Base-by-base conservation (phyloP, 2,888 invertebrate genomes). In the Yponomeuta sedellus region DNA sequence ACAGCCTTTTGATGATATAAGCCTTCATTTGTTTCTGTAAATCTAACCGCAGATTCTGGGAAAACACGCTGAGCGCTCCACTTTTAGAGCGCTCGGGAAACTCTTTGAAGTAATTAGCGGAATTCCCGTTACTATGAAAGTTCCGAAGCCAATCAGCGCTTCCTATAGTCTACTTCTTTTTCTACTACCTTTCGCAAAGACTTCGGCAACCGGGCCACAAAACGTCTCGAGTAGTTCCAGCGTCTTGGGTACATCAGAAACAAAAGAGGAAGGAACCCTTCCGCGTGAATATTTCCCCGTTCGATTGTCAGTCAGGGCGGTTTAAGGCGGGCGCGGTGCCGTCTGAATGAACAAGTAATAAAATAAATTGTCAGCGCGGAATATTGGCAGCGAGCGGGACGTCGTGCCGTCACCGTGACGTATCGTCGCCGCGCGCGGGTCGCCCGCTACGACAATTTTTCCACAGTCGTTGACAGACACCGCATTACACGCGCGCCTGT, bases 401-500 rank as follows among this genome's bases (percentile, higher is more conserved):
- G 61, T 52, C 63, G 68, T 66, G 44, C 12, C 44, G 44, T 52
- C 44, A 16, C 25, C 67, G 72, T 76, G 75, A 76, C 70, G 72
- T 74, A 76, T 81, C 72, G 79, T 69, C 71, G 67, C 66, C 69
- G 73, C 71, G 71, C 73, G 70, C 69, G 72, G 80, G 76, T 79
- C 75, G 72, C 70, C 70, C 65, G 72, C 71, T 71, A 69, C 64
- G 70, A 70, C 76, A 72, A 77, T 81, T 77, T 74, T 72, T 77
- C 74, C 52, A 25, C 40, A 58, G 44, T 52, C 16, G 44, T 52
- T 52, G 44, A 52, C 57, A 39, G 34, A 34, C 34, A 34, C 34
- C 34, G 59, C 59, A 11, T 22, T 25, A 59, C 20, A 11, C 22
- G 67, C 57, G n/a, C 56, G 25, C 19, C 64, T 39, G 44, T 52